phyloP scores from a whole-genome alignment of 1,140 invertebrate genomes.

The Drosophila ambigua region DNA sequence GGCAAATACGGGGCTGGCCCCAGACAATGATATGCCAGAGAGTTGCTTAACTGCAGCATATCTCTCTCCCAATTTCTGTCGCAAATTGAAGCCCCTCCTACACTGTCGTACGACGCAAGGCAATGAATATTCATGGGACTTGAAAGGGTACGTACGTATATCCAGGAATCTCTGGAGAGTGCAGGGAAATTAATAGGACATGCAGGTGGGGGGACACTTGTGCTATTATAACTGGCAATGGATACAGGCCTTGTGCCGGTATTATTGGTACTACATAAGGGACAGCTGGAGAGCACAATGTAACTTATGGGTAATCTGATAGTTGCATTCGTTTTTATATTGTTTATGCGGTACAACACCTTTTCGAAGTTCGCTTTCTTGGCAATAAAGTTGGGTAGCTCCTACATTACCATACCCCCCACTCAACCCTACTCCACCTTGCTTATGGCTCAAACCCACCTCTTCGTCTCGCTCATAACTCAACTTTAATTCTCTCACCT shows the following conservation, averaged over 20 bases:
- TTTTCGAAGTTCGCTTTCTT: no score
- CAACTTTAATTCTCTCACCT: constrained; percentile 5
- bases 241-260: no score
- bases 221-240: no score
- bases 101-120: constrained; percentile 7
- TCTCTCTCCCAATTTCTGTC: constrained; percentile 26
- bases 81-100: constrained; percentile 20
- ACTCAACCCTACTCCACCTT: constrained; percentile 2
- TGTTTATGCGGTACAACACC: no score
- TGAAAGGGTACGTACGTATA: constrained; percentile 19
- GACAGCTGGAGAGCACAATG: no score
- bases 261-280: no score
- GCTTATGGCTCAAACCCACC: no score
- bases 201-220: constrained; percentile 14
- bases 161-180: background rate
- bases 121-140: constrained; percentile 54
- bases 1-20: constrained; percentile 26
- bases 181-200: background rate
- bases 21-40: constrained; percentile 55
- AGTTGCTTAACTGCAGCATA: constrained; percentile 51
- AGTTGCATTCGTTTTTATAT: no score
- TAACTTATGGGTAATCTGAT: no score
- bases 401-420: background rate
- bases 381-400: no score
- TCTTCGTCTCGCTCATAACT: background rate